phyloP scores from a whole-genome alignment of 2,888 invertebrate species.

The Chloroclysta siterata region DNA sequence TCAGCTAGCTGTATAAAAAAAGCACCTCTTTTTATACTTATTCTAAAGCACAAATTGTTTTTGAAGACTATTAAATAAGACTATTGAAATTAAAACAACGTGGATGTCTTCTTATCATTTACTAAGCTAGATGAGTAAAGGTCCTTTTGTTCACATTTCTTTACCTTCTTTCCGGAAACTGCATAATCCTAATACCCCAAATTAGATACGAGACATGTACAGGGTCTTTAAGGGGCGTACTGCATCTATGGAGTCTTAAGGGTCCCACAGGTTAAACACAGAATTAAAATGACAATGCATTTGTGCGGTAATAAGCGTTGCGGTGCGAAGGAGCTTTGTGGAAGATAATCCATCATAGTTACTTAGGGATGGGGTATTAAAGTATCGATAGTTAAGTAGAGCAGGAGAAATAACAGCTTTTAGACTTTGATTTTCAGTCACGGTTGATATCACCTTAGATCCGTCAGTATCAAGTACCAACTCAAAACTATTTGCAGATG shows the following conservation, averaged over 20 bases:
- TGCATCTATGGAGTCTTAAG: conserved; percentile 44
- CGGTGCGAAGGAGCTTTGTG: conserved; percentile 75
- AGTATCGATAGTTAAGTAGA: conserved; percentile 8
- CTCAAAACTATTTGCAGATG: no score
- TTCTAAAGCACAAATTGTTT: no score
- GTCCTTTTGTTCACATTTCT: no score
- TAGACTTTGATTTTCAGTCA: no score
- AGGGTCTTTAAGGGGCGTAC: conserved; percentile 14
- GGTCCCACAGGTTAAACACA: conserved; percentile 77
- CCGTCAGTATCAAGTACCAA: no score
- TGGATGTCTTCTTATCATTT: no score
- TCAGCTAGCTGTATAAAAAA: no score
- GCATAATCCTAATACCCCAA: conserved; percentile 52
- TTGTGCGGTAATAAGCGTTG: conserved; percentile 76
- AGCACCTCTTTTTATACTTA: no score
- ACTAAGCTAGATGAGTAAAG: no score
- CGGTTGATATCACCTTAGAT: no score
- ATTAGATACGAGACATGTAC: conserved; percentile 56
- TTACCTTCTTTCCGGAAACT: conserved; percentile 41
- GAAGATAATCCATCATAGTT: conserved; percentile 73
- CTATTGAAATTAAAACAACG: no score
- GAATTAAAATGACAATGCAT: conserved; percentile 76
- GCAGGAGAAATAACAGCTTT: background rate
- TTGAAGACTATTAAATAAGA: no score
- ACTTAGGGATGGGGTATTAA: conserved; percentile 44